Evolutionary conservation across 2,113 vertebrate genomes (phyloP).

Genomic region (Enhydra lutris): DNA sequence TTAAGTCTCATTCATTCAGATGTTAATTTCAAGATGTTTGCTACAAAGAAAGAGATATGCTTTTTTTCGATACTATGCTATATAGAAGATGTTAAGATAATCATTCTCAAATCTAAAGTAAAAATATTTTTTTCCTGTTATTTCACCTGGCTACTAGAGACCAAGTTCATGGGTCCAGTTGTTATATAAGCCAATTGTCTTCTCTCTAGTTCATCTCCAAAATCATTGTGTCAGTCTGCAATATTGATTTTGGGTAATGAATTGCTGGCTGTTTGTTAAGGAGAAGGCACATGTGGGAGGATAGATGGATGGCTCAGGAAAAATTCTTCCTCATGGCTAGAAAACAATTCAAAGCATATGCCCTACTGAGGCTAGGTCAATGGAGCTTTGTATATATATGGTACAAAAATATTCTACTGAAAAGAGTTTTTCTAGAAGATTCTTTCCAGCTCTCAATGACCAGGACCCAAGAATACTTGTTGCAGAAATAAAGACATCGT

Average conservation of each 20-base stretch:
- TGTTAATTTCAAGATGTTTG: conserved; percentile 27
- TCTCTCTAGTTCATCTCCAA: background rate
- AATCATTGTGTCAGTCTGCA: background rate
- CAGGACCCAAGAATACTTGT: background rate
- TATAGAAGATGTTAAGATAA: background rate
- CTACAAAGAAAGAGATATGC: background rate
- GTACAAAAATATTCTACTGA: background rate
- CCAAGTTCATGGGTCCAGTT: background rate
- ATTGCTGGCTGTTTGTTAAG: background rate
- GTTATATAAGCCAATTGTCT: background rate
- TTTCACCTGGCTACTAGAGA: background rate
- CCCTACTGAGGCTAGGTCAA: background rate
- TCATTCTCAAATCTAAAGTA: background rate
- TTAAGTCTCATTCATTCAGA: background rate
- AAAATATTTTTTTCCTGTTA: background rate
- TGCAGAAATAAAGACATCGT: conserved; percentile 11
- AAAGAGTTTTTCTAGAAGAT: background rate
- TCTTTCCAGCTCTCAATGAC: background rate
- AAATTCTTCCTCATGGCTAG: background rate
- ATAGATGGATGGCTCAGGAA: background rate
- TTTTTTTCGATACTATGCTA: background rate
- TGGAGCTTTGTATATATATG: background rate
- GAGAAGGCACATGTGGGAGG: background rate
- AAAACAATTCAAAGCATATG: background rate
- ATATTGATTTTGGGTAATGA: background rate